phyloP scores from a whole-genome alignment of 1,140 invertebrate genomes.

The Zaprionus ghesquierei region DNA sequence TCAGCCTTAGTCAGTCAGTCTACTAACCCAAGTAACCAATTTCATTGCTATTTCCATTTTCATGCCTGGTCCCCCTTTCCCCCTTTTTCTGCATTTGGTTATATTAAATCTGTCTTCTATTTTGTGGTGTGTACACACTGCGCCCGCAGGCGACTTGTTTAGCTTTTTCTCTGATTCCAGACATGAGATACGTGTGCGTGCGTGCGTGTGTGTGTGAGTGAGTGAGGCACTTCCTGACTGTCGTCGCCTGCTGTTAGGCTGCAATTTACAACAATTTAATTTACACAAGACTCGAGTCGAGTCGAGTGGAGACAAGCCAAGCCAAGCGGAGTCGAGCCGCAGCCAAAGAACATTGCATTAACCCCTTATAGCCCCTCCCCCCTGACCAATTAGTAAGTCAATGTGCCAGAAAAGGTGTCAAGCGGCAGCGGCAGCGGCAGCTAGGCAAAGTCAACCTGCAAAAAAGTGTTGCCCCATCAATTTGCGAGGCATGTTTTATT shows the following conservation, averaged over 20 bases:
- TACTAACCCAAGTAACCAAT: neutral
- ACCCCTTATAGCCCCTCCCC: neutral
- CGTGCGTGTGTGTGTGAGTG: conserved; percentile 12
- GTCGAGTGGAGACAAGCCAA: too few relatives aligned
- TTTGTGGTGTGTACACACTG: conserved; percentile 31
- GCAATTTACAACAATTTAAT: conserved; percentile 74
- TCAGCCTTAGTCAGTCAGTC: neutral
- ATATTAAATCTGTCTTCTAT: conserved; percentile 47
- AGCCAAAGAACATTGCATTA: conserved; percentile 39
- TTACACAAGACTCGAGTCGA: conserved; percentile 61
- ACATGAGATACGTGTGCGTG: conserved; percentile 2
- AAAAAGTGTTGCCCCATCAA: neutral
- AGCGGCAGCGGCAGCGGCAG: conserved; percentile 7
- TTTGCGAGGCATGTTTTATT: conserved; percentile 2
- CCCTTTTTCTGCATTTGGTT: conserved; percentile 5
- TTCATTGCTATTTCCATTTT: conserved; percentile 3
- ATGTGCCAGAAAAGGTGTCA: conserved; percentile 34
- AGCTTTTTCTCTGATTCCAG: conserved; percentile 35
- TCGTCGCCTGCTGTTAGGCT: conserved; percentile 38
- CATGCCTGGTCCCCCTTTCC: neutral
- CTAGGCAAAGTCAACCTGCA: conserved; percentile 5
- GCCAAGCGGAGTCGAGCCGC: too few relatives aligned
- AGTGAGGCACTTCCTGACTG: conserved; percentile 33
- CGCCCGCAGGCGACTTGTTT: conserved; percentile 34
- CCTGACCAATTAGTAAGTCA: conserved; percentile 34